Percentiles rank a stretch among this genome's conserved stretches.
Evolutionary conservation across 53 echinoderm and acorn worm species (phyloP).

Genomic region (Paracentrotus lividus): DNA sequence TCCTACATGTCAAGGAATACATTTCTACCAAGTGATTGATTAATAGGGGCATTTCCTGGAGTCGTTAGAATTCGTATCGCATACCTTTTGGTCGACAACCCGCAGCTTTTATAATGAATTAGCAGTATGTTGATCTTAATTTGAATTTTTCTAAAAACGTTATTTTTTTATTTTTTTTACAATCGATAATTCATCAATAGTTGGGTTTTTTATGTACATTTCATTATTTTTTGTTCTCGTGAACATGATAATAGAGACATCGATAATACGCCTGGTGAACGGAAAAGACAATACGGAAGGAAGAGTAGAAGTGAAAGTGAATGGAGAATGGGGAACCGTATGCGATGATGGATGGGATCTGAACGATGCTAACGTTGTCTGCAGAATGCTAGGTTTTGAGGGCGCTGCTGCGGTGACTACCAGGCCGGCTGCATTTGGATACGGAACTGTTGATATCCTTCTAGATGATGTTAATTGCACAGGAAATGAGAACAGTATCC

Average conservation of each 20-base stretch:
- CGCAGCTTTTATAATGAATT: too few species aligned
- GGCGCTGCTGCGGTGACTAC: slow-evolving; percentile 18
- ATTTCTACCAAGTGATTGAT: too few species aligned
- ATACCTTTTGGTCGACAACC: too few species aligned
- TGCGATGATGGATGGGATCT: slow-evolving; percentile 34
- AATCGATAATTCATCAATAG: too few species aligned
- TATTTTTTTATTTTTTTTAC: too few species aligned
- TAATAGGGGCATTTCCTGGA: too few species aligned
- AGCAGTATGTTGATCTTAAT: too few species aligned
- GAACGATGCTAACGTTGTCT: background rate
- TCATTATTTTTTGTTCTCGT: too few species aligned
- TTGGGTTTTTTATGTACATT: too few species aligned
- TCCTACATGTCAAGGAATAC: too few species aligned
- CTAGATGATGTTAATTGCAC: background rate
- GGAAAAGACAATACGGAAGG: slow-evolving; percentile 23
- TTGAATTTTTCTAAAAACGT: too few species aligned
- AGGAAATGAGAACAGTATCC: background rate
- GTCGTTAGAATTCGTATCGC: too few species aligned
- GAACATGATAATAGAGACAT: background rate
- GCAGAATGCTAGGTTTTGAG: slow-evolving; percentile 5
- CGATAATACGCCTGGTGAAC: slow-evolving; percentile 29
- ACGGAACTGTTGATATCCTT: background rate
- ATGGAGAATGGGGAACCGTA: slow-evolving; percentile 63
- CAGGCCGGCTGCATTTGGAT: slow-evolving; percentile 25
- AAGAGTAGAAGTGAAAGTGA: slow-evolving; percentile 33